These are phyloP conservation scores for Naja naja DNA, from an alignment of 2,113 vertebrate species.

Conservation along the genomic window DNA sequence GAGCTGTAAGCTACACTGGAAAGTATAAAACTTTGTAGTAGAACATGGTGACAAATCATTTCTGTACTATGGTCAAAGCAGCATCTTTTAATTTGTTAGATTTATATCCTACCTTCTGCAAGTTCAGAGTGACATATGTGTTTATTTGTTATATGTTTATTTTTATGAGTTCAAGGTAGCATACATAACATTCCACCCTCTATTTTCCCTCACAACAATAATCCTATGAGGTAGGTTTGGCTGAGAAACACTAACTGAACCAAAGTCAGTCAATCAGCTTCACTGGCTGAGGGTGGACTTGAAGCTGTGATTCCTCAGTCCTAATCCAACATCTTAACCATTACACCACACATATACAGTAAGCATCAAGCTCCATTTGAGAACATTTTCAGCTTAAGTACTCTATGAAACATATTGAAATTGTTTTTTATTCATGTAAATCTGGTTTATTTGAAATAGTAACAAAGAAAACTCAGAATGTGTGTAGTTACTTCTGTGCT, in stretches of 20 bases:
- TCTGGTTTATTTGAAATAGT: not conserved
- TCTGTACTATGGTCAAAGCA: not conserved
- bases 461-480: conserved; percentile 8
- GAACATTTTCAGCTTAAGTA: not conserved
- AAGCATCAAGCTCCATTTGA: not conserved
- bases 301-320: not conserved
- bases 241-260: not conserved
- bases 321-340: not conserved
- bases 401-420: not conserved
- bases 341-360: not conserved
- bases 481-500: not conserved
- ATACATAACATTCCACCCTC: not conserved
- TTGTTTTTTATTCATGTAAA: not conserved
- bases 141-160: not conserved
- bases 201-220: not conserved
- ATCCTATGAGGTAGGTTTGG: not conserved
- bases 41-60: not conserved
- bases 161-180: not conserved
- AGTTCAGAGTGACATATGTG: not conserved
- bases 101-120: not conserved
- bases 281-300: not conserved
- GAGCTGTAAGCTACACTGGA: not conserved
- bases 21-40: not conserved
- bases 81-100: not conserved
- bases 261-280: not conserved